Conservation (phyloP, 1,140 invertebrate genomes). For the Phymastichus coffea region DNA sequence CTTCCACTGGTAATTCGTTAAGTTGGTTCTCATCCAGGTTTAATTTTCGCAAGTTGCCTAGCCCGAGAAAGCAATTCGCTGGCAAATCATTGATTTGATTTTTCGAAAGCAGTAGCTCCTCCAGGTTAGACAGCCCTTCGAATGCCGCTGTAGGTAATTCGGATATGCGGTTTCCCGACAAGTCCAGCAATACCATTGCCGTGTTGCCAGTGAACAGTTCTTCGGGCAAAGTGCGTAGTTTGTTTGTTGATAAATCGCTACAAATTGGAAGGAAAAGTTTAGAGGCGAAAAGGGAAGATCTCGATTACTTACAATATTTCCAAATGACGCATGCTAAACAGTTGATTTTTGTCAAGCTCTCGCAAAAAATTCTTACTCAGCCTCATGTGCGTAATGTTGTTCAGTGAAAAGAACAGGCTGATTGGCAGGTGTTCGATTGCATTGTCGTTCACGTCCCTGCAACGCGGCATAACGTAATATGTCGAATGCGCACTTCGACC, state of each 20-base stretch:
- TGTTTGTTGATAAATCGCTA: slow-evolving; percentile 74
- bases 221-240: slow-evolving; percentile 61
- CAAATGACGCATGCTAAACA: slow-evolving; percentile 65
- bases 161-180: slow-evolving; percentile 55
- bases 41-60: slow-evolving; percentile 64
- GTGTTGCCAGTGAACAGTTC: slow-evolving; percentile 49
- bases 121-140: slow-evolving; percentile 46
- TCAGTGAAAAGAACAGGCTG: slow-evolving; percentile 70
- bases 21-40: slow-evolving; percentile 73
- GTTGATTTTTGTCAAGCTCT: slow-evolving; percentile 66
- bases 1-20: slow-evolving; percentile 57
- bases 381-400: slow-evolving; percentile 69
- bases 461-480: slow-evolving; percentile 33
- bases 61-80: slow-evolving; percentile 63
- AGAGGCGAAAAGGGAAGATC: background rate
- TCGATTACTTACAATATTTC: slow-evolving; percentile 60
- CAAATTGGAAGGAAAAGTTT: slow-evolving; percentile 15
- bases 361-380: slow-evolving; percentile 74
- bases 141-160: slow-evolving; percentile 49
- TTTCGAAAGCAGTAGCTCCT: slow-evolving; percentile 57
- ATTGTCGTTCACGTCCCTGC: slow-evolving; percentile 76
- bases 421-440: slow-evolving; percentile 73
- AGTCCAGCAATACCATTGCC: slow-evolving; percentile 51
- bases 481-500: background rate
- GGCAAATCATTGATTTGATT: slow-evolving; percentile 54